Evolutionary conservation across 2,113 vertebrate species (phyloP).

Genomic region (Columba janthina): DNA sequence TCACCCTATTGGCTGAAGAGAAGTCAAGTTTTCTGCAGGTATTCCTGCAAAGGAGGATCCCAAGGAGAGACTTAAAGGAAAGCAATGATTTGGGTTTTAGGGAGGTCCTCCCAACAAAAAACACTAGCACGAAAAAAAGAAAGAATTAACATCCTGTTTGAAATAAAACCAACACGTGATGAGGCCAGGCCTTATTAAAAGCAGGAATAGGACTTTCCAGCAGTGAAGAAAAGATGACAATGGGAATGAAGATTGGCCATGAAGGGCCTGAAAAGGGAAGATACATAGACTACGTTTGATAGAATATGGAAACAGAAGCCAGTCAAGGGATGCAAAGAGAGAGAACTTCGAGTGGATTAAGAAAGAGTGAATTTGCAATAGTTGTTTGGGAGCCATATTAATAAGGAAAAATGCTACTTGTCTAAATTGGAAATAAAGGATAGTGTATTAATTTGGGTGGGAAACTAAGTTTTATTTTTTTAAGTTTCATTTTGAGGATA

Average conservation of each 20-base stretch:
- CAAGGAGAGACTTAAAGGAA: not conserved
- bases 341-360: not conserved
- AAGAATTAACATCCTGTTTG: not conserved
- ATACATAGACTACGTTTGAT: not conserved
- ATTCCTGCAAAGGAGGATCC: not conserved
- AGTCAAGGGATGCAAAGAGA: not conserved
- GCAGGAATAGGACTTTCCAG: not conserved
- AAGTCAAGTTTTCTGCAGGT: not conserved
- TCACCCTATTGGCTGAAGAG: not conserved
- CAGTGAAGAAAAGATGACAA: not conserved
- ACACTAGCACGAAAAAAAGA: not conserved
- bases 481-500: not conserved
- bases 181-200: not conserved
- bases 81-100: not conserved
- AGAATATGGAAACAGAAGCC: not conserved
- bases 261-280: not conserved
- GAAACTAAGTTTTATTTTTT: not conserved
- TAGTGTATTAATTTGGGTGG: not conserved
- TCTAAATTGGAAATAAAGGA: not conserved
- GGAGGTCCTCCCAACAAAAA: not conserved
- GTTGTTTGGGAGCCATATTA: not conserved
- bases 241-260: not conserved
- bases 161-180: not conserved
- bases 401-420: not conserved
- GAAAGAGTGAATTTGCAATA: not conserved